Percentiles rank a stretch among this genome's conserved stretches.
phyloP scores from a whole-genome alignment of 2,888 invertebrate genomes.

The Trypoxylon attenuatum region DNA sequence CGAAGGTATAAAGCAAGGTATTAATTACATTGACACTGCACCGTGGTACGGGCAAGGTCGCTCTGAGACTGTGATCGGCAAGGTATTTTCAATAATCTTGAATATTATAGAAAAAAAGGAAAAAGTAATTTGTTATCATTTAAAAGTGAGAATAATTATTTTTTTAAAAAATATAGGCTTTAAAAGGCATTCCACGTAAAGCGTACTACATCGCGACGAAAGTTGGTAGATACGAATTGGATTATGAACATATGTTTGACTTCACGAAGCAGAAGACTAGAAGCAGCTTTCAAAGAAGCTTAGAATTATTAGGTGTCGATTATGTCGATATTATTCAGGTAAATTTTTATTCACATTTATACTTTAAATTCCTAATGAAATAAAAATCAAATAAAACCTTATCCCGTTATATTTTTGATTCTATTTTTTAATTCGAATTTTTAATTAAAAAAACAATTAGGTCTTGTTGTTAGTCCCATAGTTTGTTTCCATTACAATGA shows the following conservation, averaged over 20 bases:
- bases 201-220: slow-evolving; percentile 95
- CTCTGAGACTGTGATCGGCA: slow-evolving; percentile 88
- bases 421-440: not conserved
- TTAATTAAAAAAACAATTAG: too few relatives aligned
- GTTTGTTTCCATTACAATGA: too few relatives aligned
- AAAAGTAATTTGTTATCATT: not conserved
- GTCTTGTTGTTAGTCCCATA: too few relatives aligned
- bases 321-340: slow-evolving; percentile 95
- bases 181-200: slow-evolving; percentile 85
- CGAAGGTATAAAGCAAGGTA: slow-evolving; percentile 84
- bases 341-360: too few relatives aligned
- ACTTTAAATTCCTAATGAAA: too few relatives aligned
- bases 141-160: not conserved
- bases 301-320: slow-evolving; percentile 83
- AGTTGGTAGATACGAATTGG: slow-evolving; percentile 88
- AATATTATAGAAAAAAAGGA: not conserved
- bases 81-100: slow-evolving; percentile 76
- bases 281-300: slow-evolving; percentile 85
- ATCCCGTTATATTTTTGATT: not conserved
- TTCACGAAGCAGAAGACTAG: slow-evolving; percentile 86
- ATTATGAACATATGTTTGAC: slow-evolving; percentile 87
- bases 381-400: not conserved
- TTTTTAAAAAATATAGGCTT: slow-evolving; percentile 77
- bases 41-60: slow-evolving; percentile 94
- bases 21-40: slow-evolving; percentile 95